A percentile compares a stretch with the other conserved stretches of the same genome.
Conservation (phyloP, 2,797 vertebrate species). For the Numenius phaeopus region DNA sequence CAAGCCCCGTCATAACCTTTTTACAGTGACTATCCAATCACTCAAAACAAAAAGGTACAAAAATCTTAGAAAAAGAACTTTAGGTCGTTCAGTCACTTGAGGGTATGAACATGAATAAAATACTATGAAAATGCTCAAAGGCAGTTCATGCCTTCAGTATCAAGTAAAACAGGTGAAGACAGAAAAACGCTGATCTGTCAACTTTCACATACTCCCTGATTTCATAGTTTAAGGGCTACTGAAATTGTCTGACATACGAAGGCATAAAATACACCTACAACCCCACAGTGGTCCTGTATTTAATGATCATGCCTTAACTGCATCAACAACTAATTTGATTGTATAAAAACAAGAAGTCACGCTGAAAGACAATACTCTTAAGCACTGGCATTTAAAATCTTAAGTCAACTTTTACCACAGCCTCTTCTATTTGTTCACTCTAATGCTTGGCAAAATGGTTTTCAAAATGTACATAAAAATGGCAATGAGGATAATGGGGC, state of each 20-base stretch:
- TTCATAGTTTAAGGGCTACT: neutral
- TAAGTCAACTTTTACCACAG: neutral
- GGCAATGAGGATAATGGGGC: neutral
- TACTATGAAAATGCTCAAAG: neutral
- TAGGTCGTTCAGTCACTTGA: neutral
- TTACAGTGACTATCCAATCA: neutral
- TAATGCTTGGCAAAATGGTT: neutral
- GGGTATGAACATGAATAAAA: neutral
- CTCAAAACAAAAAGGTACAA: neutral
- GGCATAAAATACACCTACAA: neutral
- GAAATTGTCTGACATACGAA: neutral
- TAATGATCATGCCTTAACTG: neutral
- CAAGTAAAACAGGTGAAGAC: neutral
- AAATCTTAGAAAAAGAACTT: neutral
- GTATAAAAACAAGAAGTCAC: neutral
- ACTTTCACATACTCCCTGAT: neutral
- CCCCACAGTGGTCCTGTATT: fast-evolving
- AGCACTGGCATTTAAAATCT: neutral
- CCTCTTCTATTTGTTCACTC: neutral
- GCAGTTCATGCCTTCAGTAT: neutral
- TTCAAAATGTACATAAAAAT: neutral
- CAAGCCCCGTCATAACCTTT: neutral
- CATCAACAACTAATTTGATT: neutral
- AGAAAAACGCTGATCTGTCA: neutral
- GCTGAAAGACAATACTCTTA: neutral